A percentile compares a stretch with the other conserved stretches of the same genome.
Evolutionary conservation across 1,140 invertebrate species (phyloP).

Genomic region (Pseudoatta argentina): DNA sequence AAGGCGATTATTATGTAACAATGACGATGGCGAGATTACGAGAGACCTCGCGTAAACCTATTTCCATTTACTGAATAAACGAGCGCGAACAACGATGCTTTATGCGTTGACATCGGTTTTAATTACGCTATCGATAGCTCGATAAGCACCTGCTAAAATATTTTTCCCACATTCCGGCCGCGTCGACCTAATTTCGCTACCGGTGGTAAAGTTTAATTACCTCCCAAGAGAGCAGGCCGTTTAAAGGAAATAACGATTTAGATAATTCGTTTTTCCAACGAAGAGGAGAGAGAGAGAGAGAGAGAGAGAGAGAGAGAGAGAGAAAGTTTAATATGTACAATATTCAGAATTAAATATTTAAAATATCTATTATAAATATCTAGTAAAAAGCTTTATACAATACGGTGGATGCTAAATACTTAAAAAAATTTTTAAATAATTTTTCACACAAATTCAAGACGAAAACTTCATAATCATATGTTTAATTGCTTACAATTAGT

Average conservation of each 20-base stretch:
- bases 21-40: constrained; percentile 19
- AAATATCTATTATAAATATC: background rate
- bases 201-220: constrained; percentile 49
- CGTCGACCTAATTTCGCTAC: constrained; percentile 26
- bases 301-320: background rate
- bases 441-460: too few species aligned
- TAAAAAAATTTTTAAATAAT: too few species aligned
- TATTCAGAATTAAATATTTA: background rate
- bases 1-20: constrained; percentile 29
- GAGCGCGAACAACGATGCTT: constrained; percentile 12
- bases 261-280: constrained; percentile 27
- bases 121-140: constrained; percentile 43
- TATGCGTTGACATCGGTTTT: constrained; percentile 43
- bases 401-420: too few species aligned
- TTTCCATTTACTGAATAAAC: constrained; percentile 21
- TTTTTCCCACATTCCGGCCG: constrained; percentile 29
- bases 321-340: background rate
- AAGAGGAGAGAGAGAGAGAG: background rate
- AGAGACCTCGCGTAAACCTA: constrained; percentile 3
- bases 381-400: too few species aligned
- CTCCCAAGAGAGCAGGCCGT: background rate
- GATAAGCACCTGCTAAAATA: constrained; percentile 43
- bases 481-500: too few species aligned
- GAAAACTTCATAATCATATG: too few species aligned
- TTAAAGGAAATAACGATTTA: constrained; percentile 33